Conservation (phyloP, 53 echinoderm and acorn worm species). For the Mesocentrotus franciscanus region DNA sequence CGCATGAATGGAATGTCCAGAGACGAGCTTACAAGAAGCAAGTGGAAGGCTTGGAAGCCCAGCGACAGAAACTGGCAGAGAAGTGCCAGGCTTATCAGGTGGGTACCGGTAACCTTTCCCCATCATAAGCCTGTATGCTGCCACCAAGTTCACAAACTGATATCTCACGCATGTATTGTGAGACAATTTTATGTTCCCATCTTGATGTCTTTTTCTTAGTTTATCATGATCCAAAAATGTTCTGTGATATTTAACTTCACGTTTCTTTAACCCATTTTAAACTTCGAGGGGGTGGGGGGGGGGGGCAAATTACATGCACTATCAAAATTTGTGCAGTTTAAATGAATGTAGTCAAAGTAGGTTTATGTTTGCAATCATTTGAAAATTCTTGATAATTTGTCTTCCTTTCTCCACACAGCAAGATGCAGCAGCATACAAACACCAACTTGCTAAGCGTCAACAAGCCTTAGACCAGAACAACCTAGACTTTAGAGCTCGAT, state of each 20-base stretch:
- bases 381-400: not conserved
- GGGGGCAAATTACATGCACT: too few relatives aligned
- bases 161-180: too few relatives aligned
- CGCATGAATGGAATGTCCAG: conserved; percentile 79
- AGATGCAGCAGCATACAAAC: conserved; percentile 79
- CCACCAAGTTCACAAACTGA: too few relatives aligned
- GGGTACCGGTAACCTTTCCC: not conserved
- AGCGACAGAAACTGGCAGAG: conserved; percentile 79
- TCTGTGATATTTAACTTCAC: too few relatives aligned
- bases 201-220: too few relatives aligned
- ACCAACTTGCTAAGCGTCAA: conserved; percentile 80
- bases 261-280: too few relatives aligned
- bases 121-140: too few relatives aligned
- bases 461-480: conserved; percentile 86
- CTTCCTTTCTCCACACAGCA: conserved; percentile 61
- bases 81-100: conserved; percentile 83
- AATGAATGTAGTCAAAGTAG: too few relatives aligned
- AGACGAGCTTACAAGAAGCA: conserved; percentile 75
- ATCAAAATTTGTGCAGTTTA: too few relatives aligned
- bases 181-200: too few relatives aligned
- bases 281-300: too few relatives aligned
- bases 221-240: too few relatives aligned
- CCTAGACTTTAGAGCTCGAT: conserved; percentile 78
- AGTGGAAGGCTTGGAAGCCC: conserved; percentile 78
- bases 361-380: not conserved